Base-by-base conservation (phyloP, 2,888 invertebrate species). In the Glomeris marginata region DNA sequence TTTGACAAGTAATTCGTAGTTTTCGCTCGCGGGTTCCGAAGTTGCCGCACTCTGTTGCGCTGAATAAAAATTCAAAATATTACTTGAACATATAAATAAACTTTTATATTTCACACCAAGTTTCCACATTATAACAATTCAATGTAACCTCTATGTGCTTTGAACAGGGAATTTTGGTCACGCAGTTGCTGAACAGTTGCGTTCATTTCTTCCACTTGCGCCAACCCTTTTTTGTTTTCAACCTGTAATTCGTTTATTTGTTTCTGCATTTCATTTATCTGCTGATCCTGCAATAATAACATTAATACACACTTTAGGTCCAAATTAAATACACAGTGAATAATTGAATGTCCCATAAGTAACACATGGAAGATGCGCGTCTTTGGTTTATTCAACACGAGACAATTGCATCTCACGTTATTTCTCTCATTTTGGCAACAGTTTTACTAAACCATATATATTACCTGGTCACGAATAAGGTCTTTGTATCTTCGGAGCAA, bases 381-480 rank as follows among this genome's bases (percentile, higher is more conserved):
- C 36, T 13, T 36, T 36, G 13, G 13, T 36, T 36, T 13, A 10
- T 36, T 11, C 36, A 36, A 36, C 36, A 36, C 11, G 13, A 36
- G 13, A 36, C 36, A 36, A 36, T 10, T 36, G 36, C n/a, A n/a
- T n/a, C n/a, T n/a, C n/a, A n/a, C n/a, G n/a, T n/a, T n/a, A n/a
- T n/a, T n/a, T n/a, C n/a, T n/a, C n/a, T n/a, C n/a, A n/a, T n/a
- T n/a, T n/a, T n/a, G n/a, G n/a, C n/a, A 47, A 57, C 51, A 53
- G 59, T 58, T 47, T 64, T 49, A 33, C 48, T 46, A 38, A 49
- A 5, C 28, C 64, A 64, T 64, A 66, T 47, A 74, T 66, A 47
- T 75, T 74, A 90, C 90, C 68, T 95, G 92, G 59, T 90, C 86
- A 53, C 90, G 75, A 58, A 95, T 95, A 47, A 95, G 73, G 53